A percentile compares a stretch with the other conserved stretches of the same genome.
Conservation (phyloP, 2,113 vertebrate species). For the Atractosteus spatula region DNA sequence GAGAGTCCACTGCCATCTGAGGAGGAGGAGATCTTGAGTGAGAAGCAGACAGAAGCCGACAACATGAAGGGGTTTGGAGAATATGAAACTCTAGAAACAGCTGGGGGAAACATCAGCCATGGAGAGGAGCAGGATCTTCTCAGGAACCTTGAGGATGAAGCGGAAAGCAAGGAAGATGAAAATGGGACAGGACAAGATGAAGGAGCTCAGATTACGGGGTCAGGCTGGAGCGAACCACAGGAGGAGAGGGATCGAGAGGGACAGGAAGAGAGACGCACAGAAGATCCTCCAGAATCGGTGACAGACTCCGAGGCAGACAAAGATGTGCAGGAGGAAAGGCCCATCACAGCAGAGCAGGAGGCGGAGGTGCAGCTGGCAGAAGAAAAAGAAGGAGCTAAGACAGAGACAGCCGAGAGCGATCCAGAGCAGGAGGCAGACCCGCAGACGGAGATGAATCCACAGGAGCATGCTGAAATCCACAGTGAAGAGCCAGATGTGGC, state of each 20-base stretch:
- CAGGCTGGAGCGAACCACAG: neutral
- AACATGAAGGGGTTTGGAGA: neutral
- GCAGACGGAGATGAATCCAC: neutral
- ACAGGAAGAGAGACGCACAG: neutral
- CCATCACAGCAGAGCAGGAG: slow-evolving; percentile 42
- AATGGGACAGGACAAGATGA: too few relatives aligned
- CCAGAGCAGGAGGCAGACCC: neutral
- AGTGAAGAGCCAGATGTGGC: neutral
- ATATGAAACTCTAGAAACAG: slow-evolving; percentile 14
- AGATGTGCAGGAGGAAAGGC: slow-evolving; percentile 33
- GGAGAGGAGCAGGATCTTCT: too few relatives aligned
- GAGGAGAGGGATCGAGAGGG: slow-evolving; percentile 4
- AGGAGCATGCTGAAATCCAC: neutral
- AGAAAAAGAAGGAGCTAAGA: neutral
- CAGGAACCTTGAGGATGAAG: too few relatives aligned
- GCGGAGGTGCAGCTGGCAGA: slow-evolving; percentile 25
- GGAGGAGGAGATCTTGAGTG: neutral
- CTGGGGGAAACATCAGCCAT: neutral
- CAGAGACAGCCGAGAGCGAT: neutral
- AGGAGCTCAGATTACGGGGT: too few relatives aligned
- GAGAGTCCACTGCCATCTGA: slow-evolving; percentile 23
- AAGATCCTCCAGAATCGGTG: neutral
- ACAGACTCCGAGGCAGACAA: slow-evolving; percentile 25
- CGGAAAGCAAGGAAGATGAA: neutral
- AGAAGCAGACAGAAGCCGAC: neutral